phyloP scores from a whole-genome alignment of 2,797 vertebrate species.

The Enteromius mattozi region DNA sequence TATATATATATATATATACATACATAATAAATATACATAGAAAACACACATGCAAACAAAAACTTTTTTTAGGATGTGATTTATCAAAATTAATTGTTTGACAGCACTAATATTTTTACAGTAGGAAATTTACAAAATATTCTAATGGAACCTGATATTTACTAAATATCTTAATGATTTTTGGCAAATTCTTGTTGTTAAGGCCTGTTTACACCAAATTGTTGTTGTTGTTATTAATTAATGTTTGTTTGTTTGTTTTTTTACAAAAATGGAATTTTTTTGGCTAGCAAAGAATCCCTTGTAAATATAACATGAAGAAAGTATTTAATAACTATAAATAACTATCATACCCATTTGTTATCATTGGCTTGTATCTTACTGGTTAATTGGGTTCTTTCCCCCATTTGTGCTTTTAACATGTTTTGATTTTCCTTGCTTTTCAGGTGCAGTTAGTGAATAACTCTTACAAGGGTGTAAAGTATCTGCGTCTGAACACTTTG shows the following conservation, averaged over 20 bases:
- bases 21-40: too few species aligned
- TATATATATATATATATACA: too few species aligned
- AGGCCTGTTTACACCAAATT: not conserved
- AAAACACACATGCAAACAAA: too few species aligned
- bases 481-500: conserved; percentile 92
- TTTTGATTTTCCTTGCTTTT: not conserved
- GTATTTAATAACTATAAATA: not conserved
- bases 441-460: conserved; percentile 98
- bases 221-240: too few species aligned
- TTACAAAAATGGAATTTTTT: not conserved
- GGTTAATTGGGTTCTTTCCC: not conserved
- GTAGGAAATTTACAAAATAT: too few species aligned
- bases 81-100: too few species aligned
- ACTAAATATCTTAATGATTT: too few species aligned
- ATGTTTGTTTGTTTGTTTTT: not conserved
- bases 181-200: not conserved
- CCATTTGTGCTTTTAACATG: not conserved
- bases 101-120: too few species aligned
- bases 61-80: too few species aligned
- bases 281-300: not conserved
- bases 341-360: not conserved
- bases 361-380: not conserved
- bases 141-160: too few species aligned
- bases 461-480: conserved; percentile 98
- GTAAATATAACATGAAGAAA: not conserved